phyloP scores from a whole-genome alignment of 2,113 vertebrate species.

The Tenrec ecaudatus region DNA sequence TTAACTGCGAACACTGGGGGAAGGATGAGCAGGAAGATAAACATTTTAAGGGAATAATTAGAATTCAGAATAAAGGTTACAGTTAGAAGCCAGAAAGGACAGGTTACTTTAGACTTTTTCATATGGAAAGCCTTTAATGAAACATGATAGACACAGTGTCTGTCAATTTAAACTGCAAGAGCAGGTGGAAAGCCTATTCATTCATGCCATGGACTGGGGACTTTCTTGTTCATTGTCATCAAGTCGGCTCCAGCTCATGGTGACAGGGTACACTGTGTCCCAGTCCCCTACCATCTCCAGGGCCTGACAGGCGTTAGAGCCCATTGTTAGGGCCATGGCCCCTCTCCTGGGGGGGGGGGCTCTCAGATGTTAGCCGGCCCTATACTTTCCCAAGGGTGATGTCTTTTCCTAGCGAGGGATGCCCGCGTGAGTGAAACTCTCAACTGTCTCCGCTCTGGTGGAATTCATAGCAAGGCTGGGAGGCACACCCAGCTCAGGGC shows the following conservation, averaged over 20 bases:
- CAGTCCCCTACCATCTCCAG: background rate
- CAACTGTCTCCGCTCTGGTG: background rate
- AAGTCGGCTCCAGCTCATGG: background rate
- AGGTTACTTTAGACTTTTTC: background rate
- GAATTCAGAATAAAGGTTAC: background rate
- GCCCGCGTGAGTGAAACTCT: background rate
- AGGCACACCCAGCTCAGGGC: background rate
- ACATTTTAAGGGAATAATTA: too few species aligned
- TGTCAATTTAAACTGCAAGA: background rate
- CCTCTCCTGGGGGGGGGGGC: background rate
- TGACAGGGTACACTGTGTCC: background rate
- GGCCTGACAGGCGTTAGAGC: background rate
- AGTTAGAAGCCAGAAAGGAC: background rate
- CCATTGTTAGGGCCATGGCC: background rate
- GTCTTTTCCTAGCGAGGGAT: background rate
- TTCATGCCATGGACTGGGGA: background rate
- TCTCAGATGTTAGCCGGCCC: background rate
- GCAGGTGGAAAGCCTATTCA: too few species aligned
- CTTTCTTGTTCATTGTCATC: background rate
- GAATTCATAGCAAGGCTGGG: background rate
- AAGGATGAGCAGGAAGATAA: background rate
- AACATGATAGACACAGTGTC: background rate
- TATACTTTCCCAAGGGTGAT: background rate
- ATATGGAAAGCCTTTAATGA: background rate
- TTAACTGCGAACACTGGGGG: background rate